These are phyloP conservation scores for Trinectes maculatus DNA, from an alignment of 2,113 vertebrate species.

Conservation along the genomic window DNA sequence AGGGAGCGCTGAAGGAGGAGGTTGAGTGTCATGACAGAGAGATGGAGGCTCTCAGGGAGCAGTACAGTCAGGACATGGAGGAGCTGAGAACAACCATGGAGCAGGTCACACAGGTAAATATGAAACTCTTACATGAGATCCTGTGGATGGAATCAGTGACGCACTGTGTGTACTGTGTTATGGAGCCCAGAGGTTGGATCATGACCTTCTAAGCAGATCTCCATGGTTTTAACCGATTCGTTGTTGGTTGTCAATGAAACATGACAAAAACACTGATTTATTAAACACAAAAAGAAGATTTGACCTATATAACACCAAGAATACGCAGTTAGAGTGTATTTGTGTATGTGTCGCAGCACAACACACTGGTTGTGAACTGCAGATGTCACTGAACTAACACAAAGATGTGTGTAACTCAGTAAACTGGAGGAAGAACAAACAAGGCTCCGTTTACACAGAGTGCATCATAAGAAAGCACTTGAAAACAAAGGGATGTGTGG, in stretches of 20 bases:
- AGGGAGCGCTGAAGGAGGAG: slow-evolving; percentile 85
- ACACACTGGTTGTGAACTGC: neutral
- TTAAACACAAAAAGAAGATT: slow-evolving; percentile 4
- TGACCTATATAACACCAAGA: too few relatives aligned
- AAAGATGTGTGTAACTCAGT: neutral
- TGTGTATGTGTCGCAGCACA: too few relatives aligned
- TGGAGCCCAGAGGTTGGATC: neutral
- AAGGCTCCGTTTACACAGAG: neutral
- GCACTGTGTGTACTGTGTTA: too few relatives aligned
- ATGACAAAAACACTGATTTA: neutral
- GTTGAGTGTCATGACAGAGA: slow-evolving; percentile 83
- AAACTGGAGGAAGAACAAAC: slow-evolving; percentile 14
- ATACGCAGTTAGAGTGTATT: too few relatives aligned
- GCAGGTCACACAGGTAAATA: slow-evolving; percentile 85
- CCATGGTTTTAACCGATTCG: neutral
- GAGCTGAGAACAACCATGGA: slow-evolving; percentile 88
- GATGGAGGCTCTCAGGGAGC: slow-evolving; percentile 85
- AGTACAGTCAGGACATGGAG: slow-evolving; percentile 87
- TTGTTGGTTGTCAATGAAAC: too few relatives aligned
- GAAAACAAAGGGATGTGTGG: neutral
- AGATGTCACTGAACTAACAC: slow-evolving; percentile 29
- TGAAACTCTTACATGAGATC: too few relatives aligned
- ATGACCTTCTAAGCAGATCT: neutral
- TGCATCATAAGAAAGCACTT: neutral
- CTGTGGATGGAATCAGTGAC: neutral